Conservation (phyloP, 2,888 invertebrate genomes). For the Morpho achilles region DNA sequence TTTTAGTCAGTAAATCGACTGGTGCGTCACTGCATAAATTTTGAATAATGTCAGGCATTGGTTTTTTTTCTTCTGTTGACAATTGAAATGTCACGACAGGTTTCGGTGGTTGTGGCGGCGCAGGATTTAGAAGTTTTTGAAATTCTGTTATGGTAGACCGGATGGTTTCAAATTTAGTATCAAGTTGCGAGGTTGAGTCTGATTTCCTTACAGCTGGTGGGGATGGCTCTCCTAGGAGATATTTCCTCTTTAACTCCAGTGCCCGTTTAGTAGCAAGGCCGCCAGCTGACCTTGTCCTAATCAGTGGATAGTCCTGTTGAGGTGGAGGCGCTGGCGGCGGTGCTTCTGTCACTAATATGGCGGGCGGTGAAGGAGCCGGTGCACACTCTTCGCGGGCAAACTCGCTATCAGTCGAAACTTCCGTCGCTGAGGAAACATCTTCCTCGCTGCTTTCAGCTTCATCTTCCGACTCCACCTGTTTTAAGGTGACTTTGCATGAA, state of each 20-base stretch:
- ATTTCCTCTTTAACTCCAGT: conserved; percentile 90
- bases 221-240: conserved; percentile 86
- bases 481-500: neutral
- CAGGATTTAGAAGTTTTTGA: conserved; percentile 90
- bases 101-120: conserved; percentile 68
- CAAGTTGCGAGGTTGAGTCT: conserved; percentile 89
- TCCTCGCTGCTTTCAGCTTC: conserved; percentile 84
- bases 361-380: conserved; percentile 86
- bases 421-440: conserved; percentile 91
- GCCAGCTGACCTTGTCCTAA: conserved; percentile 91
- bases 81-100: conserved; percentile 50
- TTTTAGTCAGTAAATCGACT: conserved; percentile 60
- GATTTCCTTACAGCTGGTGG: conserved; percentile 88
- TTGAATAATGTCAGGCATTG: conserved; percentile 82
- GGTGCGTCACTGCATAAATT: conserved; percentile 58
- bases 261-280: conserved; percentile 93
- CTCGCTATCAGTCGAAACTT: conserved; percentile 95
- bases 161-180: conserved; percentile 90
- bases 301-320: conserved; percentile 86
- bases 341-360: conserved; percentile 86
- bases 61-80: conserved; percentile 60
- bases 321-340: conserved; percentile 82
- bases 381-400: conserved; percentile 89
- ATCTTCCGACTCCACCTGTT: conserved; percentile 71
- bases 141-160: conserved; percentile 92